Conservation (phyloP, 2,797 vertebrate genomes). For the Sphenodon punctatus region DNA sequence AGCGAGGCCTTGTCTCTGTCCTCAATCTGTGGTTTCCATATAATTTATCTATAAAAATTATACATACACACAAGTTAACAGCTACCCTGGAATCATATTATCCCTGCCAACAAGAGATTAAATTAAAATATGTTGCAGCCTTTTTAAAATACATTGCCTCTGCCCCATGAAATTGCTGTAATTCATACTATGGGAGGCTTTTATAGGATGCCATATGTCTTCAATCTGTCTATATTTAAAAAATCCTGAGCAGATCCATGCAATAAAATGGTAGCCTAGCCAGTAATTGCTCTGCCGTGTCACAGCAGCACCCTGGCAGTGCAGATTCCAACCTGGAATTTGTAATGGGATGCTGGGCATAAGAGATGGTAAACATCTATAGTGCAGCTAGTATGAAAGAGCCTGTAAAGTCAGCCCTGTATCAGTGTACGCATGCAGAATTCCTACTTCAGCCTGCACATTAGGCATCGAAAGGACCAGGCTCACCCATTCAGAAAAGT, state of each 20-base stretch:
- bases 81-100: neutral
- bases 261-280: conserved; percentile 50
- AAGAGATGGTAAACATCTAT: neutral
- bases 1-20: neutral
- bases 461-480: neutral
- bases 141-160: neutral
- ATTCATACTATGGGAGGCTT: conserved; percentile 34
- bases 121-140: conserved; percentile 25
- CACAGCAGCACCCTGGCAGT: neutral
- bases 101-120: neutral
- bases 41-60: neutral
- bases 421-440: neutral
- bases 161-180: conserved; percentile 6
- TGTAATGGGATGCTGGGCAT: conserved; percentile 35
- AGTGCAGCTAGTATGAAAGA: neutral
- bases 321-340: conserved; percentile 21
- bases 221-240: conserved; percentile 3
- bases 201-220: conserved; percentile 55
- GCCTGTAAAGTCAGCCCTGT: neutral
- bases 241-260: conserved; percentile 22
- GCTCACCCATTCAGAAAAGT: neutral
- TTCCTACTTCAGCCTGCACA: neutral
- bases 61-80: no score
- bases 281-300: neutral
- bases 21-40: neutral